Evolutionary conservation across 2,113 vertebrate genomes (phyloP).

Genomic region (Syngnathus typhle): DNA sequence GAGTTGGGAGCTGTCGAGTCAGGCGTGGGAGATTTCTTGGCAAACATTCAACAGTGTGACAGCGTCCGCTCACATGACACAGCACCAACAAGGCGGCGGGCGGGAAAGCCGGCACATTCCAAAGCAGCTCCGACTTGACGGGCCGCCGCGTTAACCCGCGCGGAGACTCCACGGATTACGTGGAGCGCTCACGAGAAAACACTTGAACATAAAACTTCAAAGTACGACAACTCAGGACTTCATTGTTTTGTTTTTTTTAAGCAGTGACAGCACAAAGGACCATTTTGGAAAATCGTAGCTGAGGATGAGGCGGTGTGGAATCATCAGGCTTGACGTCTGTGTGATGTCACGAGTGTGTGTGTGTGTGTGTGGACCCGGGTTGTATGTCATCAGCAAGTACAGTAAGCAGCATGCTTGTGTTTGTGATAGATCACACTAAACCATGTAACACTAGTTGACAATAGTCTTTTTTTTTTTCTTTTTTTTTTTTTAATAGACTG

Average conservation of each 20-base stretch:
- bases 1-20: conserved; percentile 17
- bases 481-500: conserved; percentile 30
- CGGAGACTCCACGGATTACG: conserved; percentile 23
- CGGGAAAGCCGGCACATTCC: conserved; percentile 52
- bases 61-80: conserved; percentile 41
- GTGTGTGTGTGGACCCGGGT: conserved; percentile 27
- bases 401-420: conserved; percentile 51
- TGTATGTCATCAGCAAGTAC: conserved; percentile 39
- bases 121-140: conserved; percentile 43
- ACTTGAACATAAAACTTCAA: conserved; percentile 37
- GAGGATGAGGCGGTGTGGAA: conserved; percentile 7
- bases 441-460: conserved; percentile 53
- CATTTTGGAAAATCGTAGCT: conserved; percentile 25
- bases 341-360: conserved; percentile 6
- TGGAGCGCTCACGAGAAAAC: conserved; percentile 43
- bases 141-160: conserved; percentile 37
- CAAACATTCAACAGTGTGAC: conserved; percentile 45
- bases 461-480: conserved; percentile 43
- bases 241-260: conserved; percentile 11
- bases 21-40: conserved; percentile 25
- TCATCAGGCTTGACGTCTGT: conserved; percentile 7
- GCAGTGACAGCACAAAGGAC: conserved; percentile 18
- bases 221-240: conserved; percentile 18
- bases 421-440: conserved; percentile 53
- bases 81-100: conserved; percentile 48